Evolutionary conservation across 53 echinoderm and acorn worm species (phyloP).

Genomic region (Henricia sp.): DNA sequence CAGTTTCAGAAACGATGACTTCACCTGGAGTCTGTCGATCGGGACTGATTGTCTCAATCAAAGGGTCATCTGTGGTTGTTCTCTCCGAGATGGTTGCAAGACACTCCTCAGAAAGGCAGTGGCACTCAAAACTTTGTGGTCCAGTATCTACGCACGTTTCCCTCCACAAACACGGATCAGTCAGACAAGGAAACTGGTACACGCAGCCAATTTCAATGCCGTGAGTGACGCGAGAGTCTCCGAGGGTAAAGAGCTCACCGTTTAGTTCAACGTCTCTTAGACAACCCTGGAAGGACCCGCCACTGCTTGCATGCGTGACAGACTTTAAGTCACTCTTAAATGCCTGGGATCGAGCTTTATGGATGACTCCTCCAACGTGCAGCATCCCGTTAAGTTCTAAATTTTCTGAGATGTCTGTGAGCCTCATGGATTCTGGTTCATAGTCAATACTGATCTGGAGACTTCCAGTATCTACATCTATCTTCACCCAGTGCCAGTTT

Average conservation of each 20-base stretch:
- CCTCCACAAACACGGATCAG: conserved; percentile 65
- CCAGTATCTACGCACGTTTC: conserved; percentile 76
- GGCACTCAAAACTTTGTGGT: conserved; percentile 55
- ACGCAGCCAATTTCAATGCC: conserved; percentile 86
- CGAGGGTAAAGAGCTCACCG: conserved; percentile 73
- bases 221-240: conserved; percentile 86
- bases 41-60: conserved; percentile 34
- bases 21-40: background rate
- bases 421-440: conserved; percentile 68
- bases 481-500: conserved; percentile 90
- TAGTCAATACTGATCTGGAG: conserved; percentile 89
- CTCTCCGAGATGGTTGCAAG: background rate
- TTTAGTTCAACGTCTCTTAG: conserved; percentile 88
- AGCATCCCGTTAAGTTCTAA: conserved; percentile 71
- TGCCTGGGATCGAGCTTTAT: conserved; percentile 80
- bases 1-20: conserved; percentile 4
- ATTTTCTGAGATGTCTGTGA: conserved; percentile 42
- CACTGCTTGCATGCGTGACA: conserved; percentile 79
- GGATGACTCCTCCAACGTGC: conserved; percentile 89
- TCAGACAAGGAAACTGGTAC: conserved; percentile 81
- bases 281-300: conserved; percentile 88
- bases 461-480: conserved; percentile 54
- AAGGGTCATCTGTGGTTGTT: conserved; percentile 25
- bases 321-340: conserved; percentile 73
- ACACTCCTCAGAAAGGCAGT: conserved; percentile 69